phyloP scores from a whole-genome alignment of 2,113 vertebrate species.

The Galemys pyrenaicus region DNA sequence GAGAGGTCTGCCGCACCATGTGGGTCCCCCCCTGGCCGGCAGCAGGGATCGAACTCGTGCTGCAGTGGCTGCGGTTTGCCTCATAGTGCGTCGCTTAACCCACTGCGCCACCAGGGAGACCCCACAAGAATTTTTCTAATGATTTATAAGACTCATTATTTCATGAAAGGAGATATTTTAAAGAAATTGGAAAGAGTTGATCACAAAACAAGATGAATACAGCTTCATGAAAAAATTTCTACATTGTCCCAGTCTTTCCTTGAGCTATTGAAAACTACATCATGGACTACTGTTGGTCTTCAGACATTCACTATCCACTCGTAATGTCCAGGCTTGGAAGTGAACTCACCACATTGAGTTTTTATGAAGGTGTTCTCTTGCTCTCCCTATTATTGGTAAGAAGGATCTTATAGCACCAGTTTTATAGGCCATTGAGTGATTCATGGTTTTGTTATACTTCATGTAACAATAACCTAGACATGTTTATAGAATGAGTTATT shows the following conservation, averaged over 20 bases:
- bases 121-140: too few species aligned
- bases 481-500: not conserved
- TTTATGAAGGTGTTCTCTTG: not conserved
- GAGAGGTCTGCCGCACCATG: too few species aligned
- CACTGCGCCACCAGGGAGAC: too few species aligned
- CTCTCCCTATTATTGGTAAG: not conserved
- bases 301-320: not conserved
- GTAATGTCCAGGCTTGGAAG: not conserved
- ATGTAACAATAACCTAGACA: not conserved
- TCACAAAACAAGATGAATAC: constrained; percentile 12
- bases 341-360: not conserved
- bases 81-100: too few species aligned
- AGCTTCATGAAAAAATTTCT: not conserved
- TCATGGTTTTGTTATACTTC: not conserved
- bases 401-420: not conserved
- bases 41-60: too few species aligned
- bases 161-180: constrained; percentile 25
- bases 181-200: constrained; percentile 21
- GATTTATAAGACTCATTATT: constrained; percentile 9
- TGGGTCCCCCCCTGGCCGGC: too few species aligned
- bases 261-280: not conserved
- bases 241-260: not conserved
- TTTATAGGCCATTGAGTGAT: not conserved
- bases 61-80: too few species aligned
- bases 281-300: not conserved